phyloP scores from a whole-genome alignment of 2,888 invertebrate genomes.

The Dromius quadrimaculatus region DNA sequence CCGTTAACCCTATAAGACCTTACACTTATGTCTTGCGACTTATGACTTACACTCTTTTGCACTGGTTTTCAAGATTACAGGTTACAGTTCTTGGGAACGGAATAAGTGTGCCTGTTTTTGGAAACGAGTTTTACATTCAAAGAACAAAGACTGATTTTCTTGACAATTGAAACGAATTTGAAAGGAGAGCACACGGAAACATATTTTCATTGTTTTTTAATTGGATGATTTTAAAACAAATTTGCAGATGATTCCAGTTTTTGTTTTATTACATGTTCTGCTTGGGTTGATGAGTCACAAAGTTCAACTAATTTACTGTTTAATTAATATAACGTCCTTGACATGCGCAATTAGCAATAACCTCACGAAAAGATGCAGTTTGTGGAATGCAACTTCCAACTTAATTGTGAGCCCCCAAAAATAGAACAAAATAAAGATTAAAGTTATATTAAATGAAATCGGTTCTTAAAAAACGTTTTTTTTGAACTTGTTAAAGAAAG shows the following conservation, averaged over 20 bases:
- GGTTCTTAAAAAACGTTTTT: constrained; percentile 5
- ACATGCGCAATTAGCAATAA: constrained; percentile 11
- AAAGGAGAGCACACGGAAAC: too few relatives aligned
- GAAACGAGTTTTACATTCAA: too few relatives aligned
- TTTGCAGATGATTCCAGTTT: too few relatives aligned
- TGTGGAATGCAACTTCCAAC: too few relatives aligned
- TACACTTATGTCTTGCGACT: neutral
- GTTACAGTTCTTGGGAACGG: neutral
- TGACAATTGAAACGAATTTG: too few relatives aligned
- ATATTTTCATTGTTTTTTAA: too few relatives aligned
- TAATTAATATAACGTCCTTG: constrained; percentile 18
- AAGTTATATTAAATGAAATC: constrained; percentile 6
- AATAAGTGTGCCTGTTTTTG: constrained; percentile 9
- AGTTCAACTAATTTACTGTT: constrained; percentile 7
- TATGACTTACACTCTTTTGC: neutral
- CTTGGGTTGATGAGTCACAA: constrained; percentile 7
- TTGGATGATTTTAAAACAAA: too few relatives aligned
- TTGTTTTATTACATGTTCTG: too few relatives aligned
- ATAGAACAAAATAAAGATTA: constrained; percentile 18
- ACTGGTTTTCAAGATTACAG: constrained; percentile 10
- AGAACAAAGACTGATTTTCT: too few relatives aligned
- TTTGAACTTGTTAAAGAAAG: neutral
- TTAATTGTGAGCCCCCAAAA: too few relatives aligned
- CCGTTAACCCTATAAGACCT: constrained; percentile 24
- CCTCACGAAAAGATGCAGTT: constrained; percentile 8